Conservation (phyloP, 2,797 vertebrate species). For the Delichon dasypus region DNA sequence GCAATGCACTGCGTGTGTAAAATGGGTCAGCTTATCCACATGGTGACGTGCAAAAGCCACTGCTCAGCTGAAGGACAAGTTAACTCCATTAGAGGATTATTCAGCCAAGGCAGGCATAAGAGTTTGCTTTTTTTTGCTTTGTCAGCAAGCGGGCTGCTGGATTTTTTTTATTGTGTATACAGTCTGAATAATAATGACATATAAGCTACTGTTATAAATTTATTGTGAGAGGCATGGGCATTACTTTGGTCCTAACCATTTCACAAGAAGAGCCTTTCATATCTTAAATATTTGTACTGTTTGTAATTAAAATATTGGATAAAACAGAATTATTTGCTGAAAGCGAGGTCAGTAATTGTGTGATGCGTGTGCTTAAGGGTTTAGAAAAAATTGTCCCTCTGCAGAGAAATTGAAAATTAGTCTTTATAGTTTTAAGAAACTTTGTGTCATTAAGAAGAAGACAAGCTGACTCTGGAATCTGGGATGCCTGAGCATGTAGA, state of each 20-base stretch:
- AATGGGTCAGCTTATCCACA: not conserved
- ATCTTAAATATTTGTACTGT: slow-evolving; percentile 32
- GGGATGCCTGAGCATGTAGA: not conserved
- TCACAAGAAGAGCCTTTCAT: not conserved
- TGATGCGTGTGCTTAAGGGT: not conserved
- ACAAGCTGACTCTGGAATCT: not conserved
- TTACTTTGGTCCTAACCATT: slow-evolving; percentile 4
- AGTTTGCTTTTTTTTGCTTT: not conserved
- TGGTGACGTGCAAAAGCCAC: not conserved
- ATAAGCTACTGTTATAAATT: not conserved
- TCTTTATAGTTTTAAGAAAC: not conserved
- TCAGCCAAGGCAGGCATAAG: not conserved
- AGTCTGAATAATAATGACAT: slow-evolving; percentile 1
- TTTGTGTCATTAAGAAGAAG: not conserved
- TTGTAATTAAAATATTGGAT: slow-evolving; percentile 30
- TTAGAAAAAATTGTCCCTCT: not conserved
- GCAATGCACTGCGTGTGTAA: rapidly evolving
- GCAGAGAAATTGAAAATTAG: not conserved
- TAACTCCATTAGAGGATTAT: not conserved
- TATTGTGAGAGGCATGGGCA: not conserved
- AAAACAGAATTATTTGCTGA: not conserved
- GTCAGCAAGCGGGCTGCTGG: slow-evolving; percentile 10
- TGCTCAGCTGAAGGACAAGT: not conserved
- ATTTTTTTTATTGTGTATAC: not conserved
- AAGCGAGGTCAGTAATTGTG: slow-evolving; percentile 3